phyloP scores from a whole-genome alignment of 1,140 invertebrate species.

The Ceratitis capitata region DNA sequence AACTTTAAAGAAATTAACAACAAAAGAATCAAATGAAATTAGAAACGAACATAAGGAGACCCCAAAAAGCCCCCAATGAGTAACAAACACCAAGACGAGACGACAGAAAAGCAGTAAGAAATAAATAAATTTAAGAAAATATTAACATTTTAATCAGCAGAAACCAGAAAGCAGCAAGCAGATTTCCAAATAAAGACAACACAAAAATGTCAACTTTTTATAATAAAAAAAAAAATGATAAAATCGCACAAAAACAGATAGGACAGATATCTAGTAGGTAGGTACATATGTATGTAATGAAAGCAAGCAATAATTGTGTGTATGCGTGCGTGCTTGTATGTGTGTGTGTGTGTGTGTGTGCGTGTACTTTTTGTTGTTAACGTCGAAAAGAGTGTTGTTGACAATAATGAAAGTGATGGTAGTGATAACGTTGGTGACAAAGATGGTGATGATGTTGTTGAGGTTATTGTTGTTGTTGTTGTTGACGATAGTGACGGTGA shows the following conservation, averaged over 20 bases:
- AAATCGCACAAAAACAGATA: background rate
- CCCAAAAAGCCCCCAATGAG: too few species aligned
- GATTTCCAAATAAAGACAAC: background rate
- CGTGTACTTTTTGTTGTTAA: constrained; percentile 28
- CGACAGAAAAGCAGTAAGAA: too few species aligned
- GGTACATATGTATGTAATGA: background rate
- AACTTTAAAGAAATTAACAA: too few species aligned
- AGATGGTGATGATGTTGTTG: too few species aligned
- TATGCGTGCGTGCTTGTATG: background rate
- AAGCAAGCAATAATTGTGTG: background rate
- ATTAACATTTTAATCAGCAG: too few species aligned
- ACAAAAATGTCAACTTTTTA: background rate
- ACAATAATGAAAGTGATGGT: constrained; percentile 27
- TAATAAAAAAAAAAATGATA: background rate
- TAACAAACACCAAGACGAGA: too few species aligned
- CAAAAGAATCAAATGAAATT: too few species aligned
- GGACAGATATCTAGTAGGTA: background rate
- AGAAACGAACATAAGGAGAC: too few species aligned
- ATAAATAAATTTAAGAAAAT: too few species aligned
- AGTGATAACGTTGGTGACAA: constrained; percentile 28
- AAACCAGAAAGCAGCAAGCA: too few species aligned
- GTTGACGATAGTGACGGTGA: constrained; percentile 7
- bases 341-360: background rate
- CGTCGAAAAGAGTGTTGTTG: constrained; percentile 24
- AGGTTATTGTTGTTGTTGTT: too few species aligned